Evolutionary conservation across 2,888 invertebrate species (phyloP), one percentile per base, ranked within the genome.

Genomic region (Agrotis exclamationis): DNA sequence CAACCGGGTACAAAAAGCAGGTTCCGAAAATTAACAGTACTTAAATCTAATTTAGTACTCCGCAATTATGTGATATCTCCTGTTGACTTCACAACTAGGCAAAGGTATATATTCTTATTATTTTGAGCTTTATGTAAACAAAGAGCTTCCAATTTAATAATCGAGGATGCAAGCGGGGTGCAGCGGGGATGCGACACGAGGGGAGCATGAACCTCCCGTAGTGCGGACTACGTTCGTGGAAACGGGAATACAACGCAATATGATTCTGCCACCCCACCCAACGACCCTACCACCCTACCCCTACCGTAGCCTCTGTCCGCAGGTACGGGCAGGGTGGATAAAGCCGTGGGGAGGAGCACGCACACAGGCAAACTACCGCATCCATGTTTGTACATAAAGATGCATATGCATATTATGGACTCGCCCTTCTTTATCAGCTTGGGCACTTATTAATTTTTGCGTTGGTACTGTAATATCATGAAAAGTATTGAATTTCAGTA

Each of bases 201-300:
- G 45, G 28, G n/a, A n/a, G 5, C 9, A 33, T 16, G 24, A 44
- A 59, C 6, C 45, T 18, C 56, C 33, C 33, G 45, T 48, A 48
- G 22, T 44, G 54, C 54, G 24, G 14, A 33, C 54, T 9, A 33
- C 22, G 18, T 39, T 48, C 39, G 13, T 6, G 57, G 14, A 69
- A 69, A 18, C 18, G 9, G 48, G 28, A 58, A 1, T 16, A 5
- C 22, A 45, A 22, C 44, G 70, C 58, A 70, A 16, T 70, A 48
- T 69, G 24, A 48, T 68, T 13, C 50, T 45, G 16, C 70, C 70
- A 70, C 50, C 70, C n/a, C 50, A 13, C 44, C 39, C 39, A 39
- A 39, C 11, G 39, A 39, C 39, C 11, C 39, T 39, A 39, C 39
- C 39, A 48, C 63, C 16, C 13, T 63, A 20, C 44, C 48, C n/a